Evolutionary conservation across 2,888 invertebrate genomes (phyloP), one percentile per base, ranked within the genome.

Genomic region (Platycheirus albimanus): DNA sequence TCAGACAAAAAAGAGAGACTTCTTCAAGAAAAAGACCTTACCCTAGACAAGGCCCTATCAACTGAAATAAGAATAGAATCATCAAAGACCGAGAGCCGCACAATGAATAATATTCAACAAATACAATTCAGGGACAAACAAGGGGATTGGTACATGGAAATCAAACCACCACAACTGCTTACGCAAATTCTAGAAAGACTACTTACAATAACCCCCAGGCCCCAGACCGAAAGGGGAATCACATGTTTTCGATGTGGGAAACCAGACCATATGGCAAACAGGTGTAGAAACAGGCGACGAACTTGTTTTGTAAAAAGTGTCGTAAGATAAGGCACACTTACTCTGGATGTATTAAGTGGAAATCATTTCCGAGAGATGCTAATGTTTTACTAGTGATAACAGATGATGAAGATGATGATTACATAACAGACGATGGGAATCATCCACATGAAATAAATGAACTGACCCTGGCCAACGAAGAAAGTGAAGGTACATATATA

Each of bases 11-110:
- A 61, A 5, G 75, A n/a, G n/a, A n/a, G n/a, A n/a, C n/a, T n/a
- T n/a, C n/a, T n/a, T n/a, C n/a, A n/a, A n/a, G n/a, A n/a, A n/a
- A n/a, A n/a, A n/a, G n/a, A n/a, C n/a, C n/a, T n/a, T n/a, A n/a
- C n/a, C n/a, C n/a, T n/a, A n/a, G 56, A 45, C 15, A 72, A 72
- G 28, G 71, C 47, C 11, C 41, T 78, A 2, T 3, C 66, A 56
- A 66, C 56, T 36, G 70, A 71, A 38, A 13, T 70, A 8, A 71
- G 70, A 17, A 49, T 75, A 36, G 75, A 84, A 75, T 58, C 75
- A 4, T 78, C 78, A 8, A 78, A 54, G 49, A 51, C 11, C 24
- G 61, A 84, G 54, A 56, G 54, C 19, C 51, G 20, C 11, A 54
- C 67, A 33, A 69, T 69, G 24, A 54, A 69, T 19, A 56, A n/a